A percentile compares a stretch with the other conserved stretches of the same genome.
Evolutionary conservation across 2,113 vertebrate species (phyloP).

Genomic region (Sprattus sprattus): DNA sequence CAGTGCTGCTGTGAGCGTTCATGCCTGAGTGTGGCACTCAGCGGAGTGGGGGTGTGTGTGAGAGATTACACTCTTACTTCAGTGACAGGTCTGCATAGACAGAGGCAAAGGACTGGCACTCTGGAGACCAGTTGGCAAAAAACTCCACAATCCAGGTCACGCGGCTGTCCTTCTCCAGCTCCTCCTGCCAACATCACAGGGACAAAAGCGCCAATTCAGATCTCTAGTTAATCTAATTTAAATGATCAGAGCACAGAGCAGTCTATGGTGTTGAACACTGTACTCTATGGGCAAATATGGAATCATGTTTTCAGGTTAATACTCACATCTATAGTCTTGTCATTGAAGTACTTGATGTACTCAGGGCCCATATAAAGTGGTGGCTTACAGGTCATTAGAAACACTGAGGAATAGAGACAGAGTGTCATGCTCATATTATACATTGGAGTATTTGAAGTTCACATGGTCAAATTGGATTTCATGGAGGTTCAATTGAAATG

Average conservation of each 20-base stretch:
- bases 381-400: constrained; percentile 93
- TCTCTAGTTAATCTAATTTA: no score
- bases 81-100: constrained; percentile 92
- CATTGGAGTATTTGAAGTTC: no score
- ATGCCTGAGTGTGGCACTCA: no score
- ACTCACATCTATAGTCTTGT: constrained; percentile 93
- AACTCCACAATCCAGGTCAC: constrained; percentile 92
- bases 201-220: neutral
- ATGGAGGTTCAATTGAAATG: no score
- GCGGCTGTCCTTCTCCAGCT: constrained; percentile 82
- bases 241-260: neutral
- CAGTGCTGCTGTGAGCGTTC: no score
- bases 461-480: no score
- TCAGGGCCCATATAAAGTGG: constrained; percentile 95
- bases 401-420: constrained; percentile 72
- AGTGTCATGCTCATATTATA: neutral
- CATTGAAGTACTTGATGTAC: constrained; percentile 94
- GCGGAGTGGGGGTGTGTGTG: no score
- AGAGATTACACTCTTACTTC: constrained; percentile 74
- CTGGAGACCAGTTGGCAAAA: constrained; percentile 94
- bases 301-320: neutral
- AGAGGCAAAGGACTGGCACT: constrained; percentile 93
- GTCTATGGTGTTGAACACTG: neutral
- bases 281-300: neutral
- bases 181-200: constrained; percentile 75